Percentiles rank a stretch among this genome's conserved stretches.
Evolutionary conservation across 2,113 vertebrate species (phyloP).

Genomic region (Falco punctatus): DNA sequence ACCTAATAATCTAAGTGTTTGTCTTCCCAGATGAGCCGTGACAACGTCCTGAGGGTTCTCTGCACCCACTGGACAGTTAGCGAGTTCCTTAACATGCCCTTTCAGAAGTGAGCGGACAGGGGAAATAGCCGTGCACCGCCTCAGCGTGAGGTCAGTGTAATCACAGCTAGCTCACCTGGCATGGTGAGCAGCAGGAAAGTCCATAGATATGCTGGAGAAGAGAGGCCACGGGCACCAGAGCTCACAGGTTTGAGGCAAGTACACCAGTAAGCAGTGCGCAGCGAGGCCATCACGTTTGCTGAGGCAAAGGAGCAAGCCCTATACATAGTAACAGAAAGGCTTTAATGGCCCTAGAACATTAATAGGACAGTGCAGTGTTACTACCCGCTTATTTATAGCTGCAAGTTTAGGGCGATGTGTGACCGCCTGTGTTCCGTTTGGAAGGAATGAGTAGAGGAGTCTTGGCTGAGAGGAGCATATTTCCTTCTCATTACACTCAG

Average conservation of each 20-base stretch:
- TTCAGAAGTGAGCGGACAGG: fast-evolving
- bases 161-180: background rate
- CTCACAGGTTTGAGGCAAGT: background rate
- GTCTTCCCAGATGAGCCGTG: background rate
- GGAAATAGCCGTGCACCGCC: background rate
- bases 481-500: slow-evolving; percentile 40
- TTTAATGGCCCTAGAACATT: background rate
- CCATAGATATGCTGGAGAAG: background rate
- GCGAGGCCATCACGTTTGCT: fast-evolving
- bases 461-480: background rate
- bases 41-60: background rate
- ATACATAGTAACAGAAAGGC: background rate
- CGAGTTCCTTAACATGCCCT: background rate
- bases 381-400: background rate
- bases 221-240: background rate
- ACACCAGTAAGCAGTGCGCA: fast-evolving
- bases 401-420: background rate
- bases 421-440: background rate
- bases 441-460: background rate
- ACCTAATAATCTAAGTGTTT: background rate
- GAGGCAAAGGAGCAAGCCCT: background rate
- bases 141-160: background rate
- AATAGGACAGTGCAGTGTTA: background rate
- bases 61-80: background rate
- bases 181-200: background rate